These are phyloP conservation scores for Mongoloraphidia duomilia DNA, from an alignment of 2,888 invertebrate genomes.

Conservation along the genomic window DNA sequence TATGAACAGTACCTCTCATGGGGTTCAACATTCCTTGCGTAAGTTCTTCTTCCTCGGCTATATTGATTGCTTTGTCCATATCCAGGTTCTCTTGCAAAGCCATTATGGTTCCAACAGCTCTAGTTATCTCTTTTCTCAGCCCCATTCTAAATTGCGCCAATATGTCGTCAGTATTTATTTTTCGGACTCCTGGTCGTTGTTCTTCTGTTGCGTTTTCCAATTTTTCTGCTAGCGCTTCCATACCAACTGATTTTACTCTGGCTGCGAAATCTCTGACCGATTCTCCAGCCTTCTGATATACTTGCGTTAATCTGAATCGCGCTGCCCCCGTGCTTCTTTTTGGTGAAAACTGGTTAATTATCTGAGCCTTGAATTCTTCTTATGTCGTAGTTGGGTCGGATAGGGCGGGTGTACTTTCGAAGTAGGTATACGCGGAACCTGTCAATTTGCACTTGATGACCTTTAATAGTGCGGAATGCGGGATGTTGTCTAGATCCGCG, in stretches of 20 bases:
- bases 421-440: too few relatives aligned
- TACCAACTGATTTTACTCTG: background rate
- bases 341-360: background rate
- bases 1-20: too few relatives aligned
- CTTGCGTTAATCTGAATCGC: background rate
- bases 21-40: too few relatives aligned
- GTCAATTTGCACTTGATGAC: too few relatives aligned
- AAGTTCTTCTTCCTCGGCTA: background rate
- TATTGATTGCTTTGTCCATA: background rate
- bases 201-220: background rate
- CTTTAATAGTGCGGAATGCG: too few relatives aligned
- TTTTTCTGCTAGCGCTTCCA: background rate
- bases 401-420: too few relatives aligned
- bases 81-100: background rate
- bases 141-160: background rate
- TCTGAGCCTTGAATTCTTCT: background rate
- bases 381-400: background rate
- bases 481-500: too few relatives aligned
- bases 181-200: background rate
- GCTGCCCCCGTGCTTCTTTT: background rate
- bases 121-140: background rate
- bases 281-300: background rate
- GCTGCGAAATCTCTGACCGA: background rate
- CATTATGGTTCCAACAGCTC: background rate
- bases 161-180: background rate